These are phyloP conservation scores for Paralichthys olivaceus DNA, from an alignment of 2,113 vertebrate genomes.

Conservation along the genomic window DNA sequence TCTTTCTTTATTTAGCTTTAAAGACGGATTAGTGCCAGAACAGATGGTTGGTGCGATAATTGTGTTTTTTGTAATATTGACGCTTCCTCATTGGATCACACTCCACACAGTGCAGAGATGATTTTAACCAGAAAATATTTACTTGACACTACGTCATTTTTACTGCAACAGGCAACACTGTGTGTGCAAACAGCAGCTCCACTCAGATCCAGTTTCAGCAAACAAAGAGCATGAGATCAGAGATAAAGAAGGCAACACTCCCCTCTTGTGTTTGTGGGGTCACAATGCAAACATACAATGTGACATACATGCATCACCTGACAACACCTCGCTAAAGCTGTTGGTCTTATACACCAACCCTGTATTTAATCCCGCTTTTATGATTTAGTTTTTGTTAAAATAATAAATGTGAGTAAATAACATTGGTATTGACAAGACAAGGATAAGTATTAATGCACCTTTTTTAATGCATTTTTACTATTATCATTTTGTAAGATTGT, in stretches of 20 bases:
- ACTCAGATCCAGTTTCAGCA: too few relatives aligned
- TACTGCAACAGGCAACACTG: not conserved
- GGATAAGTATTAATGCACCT: too few relatives aligned
- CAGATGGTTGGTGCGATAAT: slow-evolving; percentile 33
- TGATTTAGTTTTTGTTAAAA: too few relatives aligned
- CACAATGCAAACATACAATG: slow-evolving; percentile 30
- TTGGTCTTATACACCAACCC: too few relatives aligned
- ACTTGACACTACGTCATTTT: not conserved
- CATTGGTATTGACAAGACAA: not conserved
- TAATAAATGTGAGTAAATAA: not conserved
- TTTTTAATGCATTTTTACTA: too few relatives aligned
- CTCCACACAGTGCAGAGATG: slow-evolving; percentile 8
- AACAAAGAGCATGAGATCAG: too few relatives aligned
- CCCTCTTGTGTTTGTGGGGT: slow-evolving; percentile 62
- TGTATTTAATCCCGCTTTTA: too few relatives aligned
- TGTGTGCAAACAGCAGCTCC: not conserved
- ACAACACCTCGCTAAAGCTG: not conserved
- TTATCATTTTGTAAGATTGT: too few relatives aligned
- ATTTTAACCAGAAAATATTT: not conserved
- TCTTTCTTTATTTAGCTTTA: slow-evolving; percentile 17
- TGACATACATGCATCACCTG: not conserved
- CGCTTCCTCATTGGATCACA: not conserved
- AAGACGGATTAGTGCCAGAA: slow-evolving; percentile 36
- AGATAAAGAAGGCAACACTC: slow-evolving; percentile 51
- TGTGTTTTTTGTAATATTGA: slow-evolving; percentile 19